phyloP scores from a whole-genome alignment of 2,888 invertebrate species.

The Cataglyphis rosenhaueri region DNA sequence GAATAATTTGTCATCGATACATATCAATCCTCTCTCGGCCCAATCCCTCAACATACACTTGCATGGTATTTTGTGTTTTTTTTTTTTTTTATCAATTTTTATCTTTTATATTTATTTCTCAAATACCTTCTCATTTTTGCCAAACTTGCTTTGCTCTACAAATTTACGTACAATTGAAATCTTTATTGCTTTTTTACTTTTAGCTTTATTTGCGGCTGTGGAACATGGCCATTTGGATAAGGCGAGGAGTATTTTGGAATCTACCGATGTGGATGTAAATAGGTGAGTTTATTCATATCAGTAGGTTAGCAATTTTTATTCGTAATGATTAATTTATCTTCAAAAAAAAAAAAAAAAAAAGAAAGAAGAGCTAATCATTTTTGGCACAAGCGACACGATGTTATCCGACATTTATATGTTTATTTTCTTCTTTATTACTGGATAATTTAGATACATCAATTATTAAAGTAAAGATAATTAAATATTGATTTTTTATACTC shows the following conservation, averaged over 20 bases:
- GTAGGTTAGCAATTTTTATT: not conserved
- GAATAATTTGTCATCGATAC: slow-evolving; percentile 79
- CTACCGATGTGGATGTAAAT: slow-evolving; percentile 97
- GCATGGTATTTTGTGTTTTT: slow-evolving; percentile 80
- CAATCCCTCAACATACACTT: slow-evolving; percentile 84
- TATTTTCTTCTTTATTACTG: not conserved
- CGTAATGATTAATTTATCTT: not conserved
- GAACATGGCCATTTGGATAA: slow-evolving; percentile 98
- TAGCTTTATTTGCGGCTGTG: slow-evolving; percentile 97
- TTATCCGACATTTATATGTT: not conserved
- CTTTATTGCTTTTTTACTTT: slow-evolving; percentile 84
- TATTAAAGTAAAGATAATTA: not conserved
- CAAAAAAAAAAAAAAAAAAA: not conserved
- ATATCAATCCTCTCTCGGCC: slow-evolving; percentile 82
- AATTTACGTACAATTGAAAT: slow-evolving; percentile 14
- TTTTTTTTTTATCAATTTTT: not conserved
- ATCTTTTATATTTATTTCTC: slow-evolving; percentile 5
- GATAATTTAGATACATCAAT: not conserved
- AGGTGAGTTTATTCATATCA: slow-evolving; percentile 88
- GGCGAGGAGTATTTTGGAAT: slow-evolving; percentile 95
- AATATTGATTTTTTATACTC: not conserved
- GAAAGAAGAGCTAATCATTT: not conserved
- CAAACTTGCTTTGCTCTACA: not conserved
- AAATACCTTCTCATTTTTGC: not conserved
- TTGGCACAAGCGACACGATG: slow-evolving; percentile 22